phyloP scores from a whole-genome alignment of 2,797 vertebrate genomes.

The Anabacerthia variegaticeps region DNA sequence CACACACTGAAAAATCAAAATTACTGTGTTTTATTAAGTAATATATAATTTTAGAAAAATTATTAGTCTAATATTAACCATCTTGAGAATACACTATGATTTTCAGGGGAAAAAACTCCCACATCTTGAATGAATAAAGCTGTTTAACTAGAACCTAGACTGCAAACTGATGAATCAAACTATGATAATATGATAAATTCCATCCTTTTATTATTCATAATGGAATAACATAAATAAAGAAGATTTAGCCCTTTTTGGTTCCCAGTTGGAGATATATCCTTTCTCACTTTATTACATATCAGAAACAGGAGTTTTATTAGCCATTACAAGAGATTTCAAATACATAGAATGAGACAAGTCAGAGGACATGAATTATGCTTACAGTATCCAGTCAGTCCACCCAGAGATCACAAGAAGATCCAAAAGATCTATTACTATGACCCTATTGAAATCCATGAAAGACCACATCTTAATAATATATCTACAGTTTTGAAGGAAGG shows the following conservation, averaged over 20 bases:
- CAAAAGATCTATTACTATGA: background rate
- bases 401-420: background rate
- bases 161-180: background rate
- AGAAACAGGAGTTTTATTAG: background rate
- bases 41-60: background rate
- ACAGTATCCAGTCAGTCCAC: background rate
- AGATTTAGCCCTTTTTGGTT: background rate
- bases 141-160: background rate
- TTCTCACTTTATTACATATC: background rate
- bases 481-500: background rate
- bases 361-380: background rate
- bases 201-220: background rate
- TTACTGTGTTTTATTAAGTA: background rate
- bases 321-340: background rate
- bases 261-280: background rate
- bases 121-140: background rate
- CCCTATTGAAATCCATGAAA: background rate
- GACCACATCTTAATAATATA: background rate
- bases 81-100: background rate
- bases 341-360: background rate
- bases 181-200: background rate
- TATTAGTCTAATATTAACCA: background rate
- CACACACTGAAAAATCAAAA: background rate
- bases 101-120: accelerated
- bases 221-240: background rate